Evolutionary conservation across 37 sponge, comb jelly and placozoan species (phyloP).

Genomic region (Sycon ciliatum): DNA sequence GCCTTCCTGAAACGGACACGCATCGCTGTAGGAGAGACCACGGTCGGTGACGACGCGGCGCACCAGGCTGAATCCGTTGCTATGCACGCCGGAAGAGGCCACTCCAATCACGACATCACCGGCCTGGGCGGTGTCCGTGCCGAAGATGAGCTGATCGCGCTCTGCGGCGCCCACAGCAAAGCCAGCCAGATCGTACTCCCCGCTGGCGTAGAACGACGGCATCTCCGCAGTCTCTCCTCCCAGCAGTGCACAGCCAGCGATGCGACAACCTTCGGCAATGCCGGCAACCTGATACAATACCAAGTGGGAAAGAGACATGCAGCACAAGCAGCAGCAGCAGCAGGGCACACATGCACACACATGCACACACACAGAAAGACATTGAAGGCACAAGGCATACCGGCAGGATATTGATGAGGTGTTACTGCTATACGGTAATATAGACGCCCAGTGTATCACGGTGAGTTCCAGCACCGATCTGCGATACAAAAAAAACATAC

Average conservation of each 20-base stretch:
- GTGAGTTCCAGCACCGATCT: no score
- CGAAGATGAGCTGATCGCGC: slow-evolving; percentile 5
- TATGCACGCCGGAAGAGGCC: slow-evolving; percentile 17
- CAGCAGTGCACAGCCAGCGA: slow-evolving; percentile 22
- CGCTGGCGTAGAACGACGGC: neutral
- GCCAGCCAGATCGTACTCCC: slow-evolving; percentile 22
- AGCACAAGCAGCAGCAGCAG: no score
- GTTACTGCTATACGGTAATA: no score
- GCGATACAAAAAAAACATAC: no score
- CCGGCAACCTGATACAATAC: slow-evolving; percentile 1
- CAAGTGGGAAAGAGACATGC: neutral
- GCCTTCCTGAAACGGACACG: neutral
- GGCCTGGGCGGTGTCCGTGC: neutral
- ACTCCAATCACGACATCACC: slow-evolving; percentile 18
- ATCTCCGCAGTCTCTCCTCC: slow-evolving; percentile 27
- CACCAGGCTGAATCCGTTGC: slow-evolving; percentile 26
- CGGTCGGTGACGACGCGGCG: neutral
- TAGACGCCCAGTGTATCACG: no score
- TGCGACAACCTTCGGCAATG: slow-evolving; percentile 2
- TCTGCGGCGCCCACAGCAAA: slow-evolving; percentile 16
- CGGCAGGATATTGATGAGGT: no score
- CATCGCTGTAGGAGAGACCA: neutral
- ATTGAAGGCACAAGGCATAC: no score
- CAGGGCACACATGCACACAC: no score
- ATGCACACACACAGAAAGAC: no score